Percentiles rank a stretch among this genome's conserved stretches.
These are phyloP conservation scores for Chloroceryle aenea DNA, from an alignment of 2,113 vertebrate species.

Conservation along the genomic window DNA sequence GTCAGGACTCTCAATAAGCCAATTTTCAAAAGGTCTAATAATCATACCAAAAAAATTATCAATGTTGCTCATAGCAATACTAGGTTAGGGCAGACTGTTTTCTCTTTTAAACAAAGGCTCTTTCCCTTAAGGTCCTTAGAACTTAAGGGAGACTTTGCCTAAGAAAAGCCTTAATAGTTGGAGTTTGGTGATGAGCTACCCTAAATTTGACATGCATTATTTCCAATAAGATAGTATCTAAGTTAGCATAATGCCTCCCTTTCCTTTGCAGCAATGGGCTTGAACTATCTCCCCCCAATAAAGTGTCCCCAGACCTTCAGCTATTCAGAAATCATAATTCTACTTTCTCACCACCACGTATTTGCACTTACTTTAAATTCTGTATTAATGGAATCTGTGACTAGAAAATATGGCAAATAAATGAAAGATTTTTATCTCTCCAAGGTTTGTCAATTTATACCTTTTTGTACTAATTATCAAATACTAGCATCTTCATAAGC, in stretches of 20 bases:
- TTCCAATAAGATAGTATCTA: neutral
- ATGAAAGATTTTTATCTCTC: neutral
- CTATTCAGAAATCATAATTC: neutral
- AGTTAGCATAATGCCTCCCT: neutral
- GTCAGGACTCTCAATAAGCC: neutral
- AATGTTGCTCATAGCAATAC: rapidly evolving
- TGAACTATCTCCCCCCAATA: neutral
- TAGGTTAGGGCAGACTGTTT: neutral
- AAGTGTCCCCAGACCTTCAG: neutral
- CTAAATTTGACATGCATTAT: rapidly evolving
- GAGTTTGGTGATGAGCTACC: neutral
- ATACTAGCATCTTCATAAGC: neutral
- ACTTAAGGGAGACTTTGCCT: neutral
- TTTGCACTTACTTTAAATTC: neutral
- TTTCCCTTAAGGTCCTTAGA: neutral
- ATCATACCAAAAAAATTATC: too few relatives aligned
- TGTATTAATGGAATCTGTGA: neutral
- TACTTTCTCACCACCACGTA: neutral
- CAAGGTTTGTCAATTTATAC: neutral
- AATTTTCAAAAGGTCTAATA: neutral
- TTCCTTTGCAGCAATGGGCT: neutral
- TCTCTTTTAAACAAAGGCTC: neutral
- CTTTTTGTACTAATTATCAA: neutral
- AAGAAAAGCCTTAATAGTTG: neutral
- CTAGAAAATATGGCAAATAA: neutral